Evolutionary conservation across 2,888 invertebrate genomes (phyloP).

Genomic region (Ashinkailepas kermadecensis): DNA sequence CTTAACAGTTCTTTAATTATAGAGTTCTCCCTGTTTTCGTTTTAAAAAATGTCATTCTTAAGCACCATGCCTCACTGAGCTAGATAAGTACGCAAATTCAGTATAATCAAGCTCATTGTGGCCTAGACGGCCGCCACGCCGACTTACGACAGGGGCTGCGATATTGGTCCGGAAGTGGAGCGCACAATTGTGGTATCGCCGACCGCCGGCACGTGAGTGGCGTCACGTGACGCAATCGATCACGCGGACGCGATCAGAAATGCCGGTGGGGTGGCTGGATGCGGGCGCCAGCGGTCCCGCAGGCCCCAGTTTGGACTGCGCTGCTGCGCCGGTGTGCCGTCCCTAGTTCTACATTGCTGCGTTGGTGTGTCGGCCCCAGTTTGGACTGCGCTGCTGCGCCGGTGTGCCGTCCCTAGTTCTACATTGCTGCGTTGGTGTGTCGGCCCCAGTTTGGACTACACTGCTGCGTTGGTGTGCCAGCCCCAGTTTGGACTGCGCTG

Average conservation of each 20-base stretch:
- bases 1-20: no score
- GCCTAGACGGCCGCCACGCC: no score
- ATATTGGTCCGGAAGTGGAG: no score
- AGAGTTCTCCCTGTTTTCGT: no score
- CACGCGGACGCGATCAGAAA: neutral
- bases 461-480: neutral
- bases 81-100: no score
- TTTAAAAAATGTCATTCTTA: no score
- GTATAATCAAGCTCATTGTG: no score
- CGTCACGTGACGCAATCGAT: conserved; percentile 10
- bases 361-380: neutral
- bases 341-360: neutral
- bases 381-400: neutral
- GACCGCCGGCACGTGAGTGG: neutral
- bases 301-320: neutral
- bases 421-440: neutral
- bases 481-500: neutral
- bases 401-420: neutral
- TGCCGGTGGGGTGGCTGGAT: neutral
- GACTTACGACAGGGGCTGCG: no score
- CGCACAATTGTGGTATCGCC: no score
- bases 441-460: neutral
- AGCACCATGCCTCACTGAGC: no score
- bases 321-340: neutral
- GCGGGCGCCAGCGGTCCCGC: neutral